phyloP scores from a whole-genome alignment of 2,797 vertebrate genomes.

The Periophthalmus magnuspinnatus region DNA sequence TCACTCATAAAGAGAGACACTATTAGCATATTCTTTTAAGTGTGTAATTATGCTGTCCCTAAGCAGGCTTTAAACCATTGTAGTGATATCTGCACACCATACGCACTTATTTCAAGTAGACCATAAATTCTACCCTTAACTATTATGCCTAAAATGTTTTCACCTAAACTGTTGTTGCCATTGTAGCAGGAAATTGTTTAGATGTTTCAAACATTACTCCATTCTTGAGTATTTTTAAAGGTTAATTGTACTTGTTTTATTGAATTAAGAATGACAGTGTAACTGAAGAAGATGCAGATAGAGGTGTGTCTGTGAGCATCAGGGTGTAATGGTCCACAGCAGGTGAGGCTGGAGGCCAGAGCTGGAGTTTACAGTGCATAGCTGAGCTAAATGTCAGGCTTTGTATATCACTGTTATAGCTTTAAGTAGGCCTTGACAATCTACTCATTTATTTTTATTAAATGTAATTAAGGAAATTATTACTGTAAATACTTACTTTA shows the following conservation, averaged over 20 bases:
- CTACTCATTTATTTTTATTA: not conserved
- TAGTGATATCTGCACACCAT: constrained; percentile 53
- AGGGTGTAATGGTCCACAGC: constrained; percentile 53
- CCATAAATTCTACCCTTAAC: constrained; percentile 45
- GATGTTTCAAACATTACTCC: constrained; percentile 44
- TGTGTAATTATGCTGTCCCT: constrained; percentile 74
- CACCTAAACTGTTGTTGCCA: constrained; percentile 16
- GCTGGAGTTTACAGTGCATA: constrained; percentile 31
- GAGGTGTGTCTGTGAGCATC: constrained; percentile 35
- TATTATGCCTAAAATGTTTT: constrained; percentile 40
- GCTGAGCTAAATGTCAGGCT: constrained; percentile 40
- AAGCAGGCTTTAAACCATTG: constrained; percentile 66
- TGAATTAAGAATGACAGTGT: constrained; percentile 25
- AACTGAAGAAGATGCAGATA: constrained; percentile 47
- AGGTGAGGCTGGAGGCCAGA: constrained; percentile 38
- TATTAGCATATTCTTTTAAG: constrained; percentile 72
- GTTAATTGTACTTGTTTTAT: constrained; percentile 57
- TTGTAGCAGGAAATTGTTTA: constrained; percentile 41
- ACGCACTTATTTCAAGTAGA: constrained; percentile 53
- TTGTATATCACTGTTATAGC: constrained; percentile 24
- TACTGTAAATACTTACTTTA: not conserved
- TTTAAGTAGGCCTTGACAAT: not conserved
- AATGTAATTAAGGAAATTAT: not conserved
- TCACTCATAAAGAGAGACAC: constrained; percentile 38
- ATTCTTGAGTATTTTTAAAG: constrained; percentile 40